Percentiles rank a stretch among this genome's conserved stretches.
These are phyloP conservation scores for Gopherus evgoodei DNA, from an alignment of 2,113 vertebrate species.

Conservation along the genomic window DNA sequence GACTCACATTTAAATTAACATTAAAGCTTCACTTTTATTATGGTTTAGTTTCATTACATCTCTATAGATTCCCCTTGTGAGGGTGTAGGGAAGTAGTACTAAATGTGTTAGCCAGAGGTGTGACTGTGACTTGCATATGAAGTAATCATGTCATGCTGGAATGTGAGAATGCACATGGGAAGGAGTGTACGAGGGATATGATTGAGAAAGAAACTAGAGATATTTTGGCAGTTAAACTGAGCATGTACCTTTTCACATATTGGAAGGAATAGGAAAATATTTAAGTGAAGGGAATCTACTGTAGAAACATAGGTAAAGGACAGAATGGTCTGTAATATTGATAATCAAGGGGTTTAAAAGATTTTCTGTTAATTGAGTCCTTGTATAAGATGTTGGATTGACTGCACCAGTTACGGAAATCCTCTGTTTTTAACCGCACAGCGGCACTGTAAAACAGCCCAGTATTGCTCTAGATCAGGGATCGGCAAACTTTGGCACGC, in stretches of 20 bases:
- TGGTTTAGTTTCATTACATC: background rate
- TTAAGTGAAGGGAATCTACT: background rate
- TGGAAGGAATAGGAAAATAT: background rate
- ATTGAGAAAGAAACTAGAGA: background rate
- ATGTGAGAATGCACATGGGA: background rate
- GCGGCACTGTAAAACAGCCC: no score
- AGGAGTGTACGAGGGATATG: background rate
- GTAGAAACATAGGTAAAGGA: accelerated
- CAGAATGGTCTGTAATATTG: background rate
- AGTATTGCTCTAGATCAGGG: no score
- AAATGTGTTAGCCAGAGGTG: background rate
- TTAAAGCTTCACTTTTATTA: background rate
- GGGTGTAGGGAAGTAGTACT: background rate
- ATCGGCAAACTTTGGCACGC: no score
- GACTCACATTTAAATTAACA: background rate
- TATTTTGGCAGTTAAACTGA: background rate
- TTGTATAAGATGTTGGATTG: no score
- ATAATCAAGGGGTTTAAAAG: background rate
- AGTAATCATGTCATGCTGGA: background rate
- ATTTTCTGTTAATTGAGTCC: background rate
- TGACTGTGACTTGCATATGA: background rate
- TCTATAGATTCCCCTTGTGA: background rate
- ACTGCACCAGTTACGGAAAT: no score
- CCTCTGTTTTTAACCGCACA: no score
- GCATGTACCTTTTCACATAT: background rate